Evolutionary conservation across 2,888 invertebrate species (phyloP), one percentile per base, ranked within the genome.

Genomic region (Pinctada fucata): DNA sequence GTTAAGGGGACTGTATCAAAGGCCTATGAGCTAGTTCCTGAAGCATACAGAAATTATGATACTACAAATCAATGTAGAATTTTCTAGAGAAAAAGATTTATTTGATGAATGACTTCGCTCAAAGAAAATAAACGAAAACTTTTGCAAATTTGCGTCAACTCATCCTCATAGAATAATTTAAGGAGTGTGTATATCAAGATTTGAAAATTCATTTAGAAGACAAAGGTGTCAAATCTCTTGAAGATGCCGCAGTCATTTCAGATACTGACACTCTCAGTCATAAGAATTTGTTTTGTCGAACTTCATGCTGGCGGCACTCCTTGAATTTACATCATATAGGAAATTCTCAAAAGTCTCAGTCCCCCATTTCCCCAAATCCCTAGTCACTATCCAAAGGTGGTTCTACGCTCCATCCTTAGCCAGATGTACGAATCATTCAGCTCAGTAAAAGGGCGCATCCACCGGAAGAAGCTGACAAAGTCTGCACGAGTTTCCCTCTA

Each of bases 151-250:
- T 58, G 13, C 8, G 58, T 10, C 8, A 58, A 58, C 13, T 69
- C 6, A 69, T 69, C 13, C 49, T 69, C 5, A 10, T 69, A 69
- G 69, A 69, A 69, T 5, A 48, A 49, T 69, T 69, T 10, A 69
- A 69, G 16, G 49, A 2, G 5, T 69, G 49, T 69, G 69, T 48
- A 48, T n/a, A 2, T 69, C 69, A 47, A 69, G 49, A 69, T 69
- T 48, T 69, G 49, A 69, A 16, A 69, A 69, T 49, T 48, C 69
- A 69, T 69, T 69, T 69, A 69, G 70, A 70, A 49, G 70, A 70
- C 49, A 49, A 49, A 49, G 49, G 16, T 70, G 70, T 70, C 10
- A 6, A 13, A 49, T 16, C 70, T 70, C 50, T 70, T 49, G 50
- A 49, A 4, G 49, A 70, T 3, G 49, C 70, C 6, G 58, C 70